Base-by-base conservation (phyloP, 2,113 vertebrate genomes). In the Collichthys lucidus region DNA sequence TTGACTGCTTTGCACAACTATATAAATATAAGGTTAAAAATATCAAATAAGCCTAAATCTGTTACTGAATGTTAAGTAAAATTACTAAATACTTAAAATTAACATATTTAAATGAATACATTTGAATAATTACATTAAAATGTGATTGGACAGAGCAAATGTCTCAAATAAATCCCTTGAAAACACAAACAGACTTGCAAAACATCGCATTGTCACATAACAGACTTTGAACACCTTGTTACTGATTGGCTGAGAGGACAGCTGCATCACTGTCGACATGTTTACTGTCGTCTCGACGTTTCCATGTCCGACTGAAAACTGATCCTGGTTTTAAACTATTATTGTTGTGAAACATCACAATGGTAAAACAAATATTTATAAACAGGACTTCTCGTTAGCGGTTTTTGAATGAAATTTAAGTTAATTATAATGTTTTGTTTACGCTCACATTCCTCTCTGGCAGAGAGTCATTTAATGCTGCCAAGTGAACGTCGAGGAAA, bases 321-420 rank as follows among this genome's bases (percentile, higher is more conserved):
- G 29, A 61, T 70, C 47, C 35, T 53, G 1, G 19, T 60, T 20
- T 53, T 57, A 60, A 82, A 80, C 59, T 81, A 35, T 80, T 71
- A 77, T 79, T 64, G 22, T 11, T 66, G 35, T 15, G 56, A 69
- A 80, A 73, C 57, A 60, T 69, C 44, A 53, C 77, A 63, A 83
- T 71, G 68, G 73, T 55, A 31, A 83, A 77, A 80, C 16, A 84
- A 86, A 86, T 82, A 80, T 83, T 74, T 86, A 82, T 59, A 86
- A 84, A 88, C 5, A 79, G 10, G 19, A 8, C 20, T 15, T 49
- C 62, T 74, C 17, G 46, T 83, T 83, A 52, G 79, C 69, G 83
- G 68, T 76, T 89, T 79, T 24, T 78, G 11, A 29, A 55, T 56
- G 49, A 35, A 80, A 82, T 0, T 64, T 1, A 22, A 5, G 57